Percentiles rank a stretch among this genome's conserved stretches.
These are phyloP conservation scores for Drosophila differens DNA, from an alignment of 2,888 invertebrate genomes.

Conservation along the genomic window DNA sequence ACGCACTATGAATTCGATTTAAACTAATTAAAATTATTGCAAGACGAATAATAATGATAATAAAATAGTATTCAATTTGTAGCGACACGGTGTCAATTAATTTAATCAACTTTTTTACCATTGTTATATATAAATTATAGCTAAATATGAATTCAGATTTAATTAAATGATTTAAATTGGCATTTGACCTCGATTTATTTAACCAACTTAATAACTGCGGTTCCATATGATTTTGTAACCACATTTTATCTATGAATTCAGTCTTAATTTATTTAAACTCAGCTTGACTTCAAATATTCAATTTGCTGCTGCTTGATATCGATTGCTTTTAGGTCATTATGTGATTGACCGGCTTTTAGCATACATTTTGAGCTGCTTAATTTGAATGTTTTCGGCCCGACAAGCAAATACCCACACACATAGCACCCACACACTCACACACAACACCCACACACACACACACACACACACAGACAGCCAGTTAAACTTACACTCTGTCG, in stretches of 20 bases:
- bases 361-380: slow-evolving; percentile 46
- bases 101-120: background rate
- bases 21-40: background rate
- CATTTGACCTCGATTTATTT: background rate
- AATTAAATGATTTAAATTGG: background rate
- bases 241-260: background rate
- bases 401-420: background rate
- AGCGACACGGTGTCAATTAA: background rate
- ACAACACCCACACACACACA: background rate
- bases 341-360: slow-evolving; percentile 29
- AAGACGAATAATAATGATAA: background rate
- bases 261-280: background rate
- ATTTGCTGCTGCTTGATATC: slow-evolving; percentile 12
- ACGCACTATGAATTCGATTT: background rate
- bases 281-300: background rate
- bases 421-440: background rate
- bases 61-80: background rate
- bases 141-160: background rate
- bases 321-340: slow-evolving; percentile 20
- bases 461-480: background rate
- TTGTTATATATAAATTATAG: background rate
- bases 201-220: background rate
- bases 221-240: background rate
- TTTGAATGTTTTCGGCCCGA: slow-evolving; percentile 33
- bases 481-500: slow-evolving; percentile 20